A percentile compares a stretch with the other conserved stretches of the same genome.
These are phyloP conservation scores for Helostoma temminkii DNA, from an alignment of 2,797 vertebrate species.

Conservation along the genomic window DNA sequence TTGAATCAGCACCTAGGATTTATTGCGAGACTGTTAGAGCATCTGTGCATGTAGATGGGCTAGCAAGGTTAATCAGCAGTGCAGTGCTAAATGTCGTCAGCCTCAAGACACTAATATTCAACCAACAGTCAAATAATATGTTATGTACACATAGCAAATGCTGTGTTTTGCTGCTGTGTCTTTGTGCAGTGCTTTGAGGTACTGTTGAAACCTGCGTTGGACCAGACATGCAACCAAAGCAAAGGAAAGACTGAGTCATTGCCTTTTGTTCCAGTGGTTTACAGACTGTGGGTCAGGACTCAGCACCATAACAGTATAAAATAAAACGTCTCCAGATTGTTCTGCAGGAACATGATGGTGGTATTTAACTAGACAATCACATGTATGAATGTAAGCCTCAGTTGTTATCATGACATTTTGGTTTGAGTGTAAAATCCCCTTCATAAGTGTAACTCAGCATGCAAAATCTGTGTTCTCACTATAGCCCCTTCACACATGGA, in stretches of 20 bases:
- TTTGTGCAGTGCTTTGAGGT: not conserved
- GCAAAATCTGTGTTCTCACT: not conserved
- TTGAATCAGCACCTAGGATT: too few relatives aligned
- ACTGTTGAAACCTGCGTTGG: constrained; percentile 21
- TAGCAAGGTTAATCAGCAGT: too few relatives aligned
- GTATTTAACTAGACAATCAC: constrained; percentile 37
- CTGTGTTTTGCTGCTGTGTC: too few relatives aligned
- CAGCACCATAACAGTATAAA: constrained; percentile 35
- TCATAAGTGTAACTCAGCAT: not conserved
- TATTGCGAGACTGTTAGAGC: too few relatives aligned
- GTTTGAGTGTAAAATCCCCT: constrained; percentile 16
- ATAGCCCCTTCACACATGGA: too few relatives aligned
- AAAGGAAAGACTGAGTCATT: constrained; percentile 60
- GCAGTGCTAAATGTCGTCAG: constrained; percentile 1
- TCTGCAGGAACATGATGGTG: constrained; percentile 18
- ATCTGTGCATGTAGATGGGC: too few relatives aligned
- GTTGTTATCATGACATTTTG: constrained; percentile 28
- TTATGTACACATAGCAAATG: too few relatives aligned
- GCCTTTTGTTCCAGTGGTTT: constrained; percentile 47
- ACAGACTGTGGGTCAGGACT: constrained; percentile 42
- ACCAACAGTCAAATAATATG: too few relatives aligned
- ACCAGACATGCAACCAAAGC: constrained; percentile 33
- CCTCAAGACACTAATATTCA: too few relatives aligned
- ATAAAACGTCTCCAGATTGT: constrained; percentile 33
- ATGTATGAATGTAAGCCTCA: constrained; percentile 12